Evolutionary conservation across 53 echinoderm and acorn worm species (phyloP).

Genomic region (Holothuria leucospilota): DNA sequence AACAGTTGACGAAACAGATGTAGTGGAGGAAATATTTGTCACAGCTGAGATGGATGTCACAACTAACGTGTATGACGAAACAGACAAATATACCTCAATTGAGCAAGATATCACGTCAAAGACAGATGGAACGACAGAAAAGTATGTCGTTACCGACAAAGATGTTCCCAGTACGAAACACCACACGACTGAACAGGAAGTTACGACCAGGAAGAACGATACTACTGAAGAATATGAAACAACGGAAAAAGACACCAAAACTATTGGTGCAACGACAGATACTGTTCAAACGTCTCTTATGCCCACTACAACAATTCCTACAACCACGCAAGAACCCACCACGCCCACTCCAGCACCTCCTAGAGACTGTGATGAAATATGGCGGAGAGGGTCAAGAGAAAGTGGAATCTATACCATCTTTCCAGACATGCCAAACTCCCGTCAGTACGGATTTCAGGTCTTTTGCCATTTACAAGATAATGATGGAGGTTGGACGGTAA

Average conservation of each 20-base stretch:
- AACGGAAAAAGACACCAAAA: background rate
- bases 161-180: background rate
- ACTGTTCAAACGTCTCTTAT: background rate
- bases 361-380: constrained; percentile 26
- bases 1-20: too few species aligned
- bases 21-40: too few species aligned
- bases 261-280: too few species aligned
- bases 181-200: too few species aligned
- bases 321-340: background rate
- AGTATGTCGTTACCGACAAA: background rate
- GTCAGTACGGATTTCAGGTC: background rate
- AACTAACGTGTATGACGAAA: too few species aligned
- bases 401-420: constrained; percentile 4
- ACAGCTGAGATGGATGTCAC: too few species aligned
- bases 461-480: background rate
- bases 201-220: too few species aligned
- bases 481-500: constrained; percentile 47
- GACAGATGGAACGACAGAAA: background rate
- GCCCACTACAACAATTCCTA: background rate
- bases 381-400: background rate
- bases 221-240: background rate
- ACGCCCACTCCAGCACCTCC: constrained; percentile 20
- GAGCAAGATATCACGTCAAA: background rate
- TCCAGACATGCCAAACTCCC: background rate
- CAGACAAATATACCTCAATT: too few species aligned